phyloP scores from a whole-genome alignment of 2,888 invertebrate genomes.

The Coelopa pilipes region DNA sequence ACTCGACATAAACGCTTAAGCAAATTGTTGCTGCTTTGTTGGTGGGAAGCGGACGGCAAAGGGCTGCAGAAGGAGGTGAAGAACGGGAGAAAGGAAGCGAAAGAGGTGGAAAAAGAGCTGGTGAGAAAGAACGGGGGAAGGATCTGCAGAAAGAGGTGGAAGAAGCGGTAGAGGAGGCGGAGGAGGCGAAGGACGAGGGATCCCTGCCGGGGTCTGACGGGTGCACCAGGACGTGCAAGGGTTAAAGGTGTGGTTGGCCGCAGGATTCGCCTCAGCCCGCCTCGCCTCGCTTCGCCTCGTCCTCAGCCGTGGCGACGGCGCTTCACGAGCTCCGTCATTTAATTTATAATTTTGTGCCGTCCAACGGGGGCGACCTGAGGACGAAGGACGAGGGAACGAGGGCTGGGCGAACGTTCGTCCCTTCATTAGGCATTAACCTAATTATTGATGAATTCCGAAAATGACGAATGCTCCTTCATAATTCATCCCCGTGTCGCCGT shows the following conservation, averaged over 20 bases:
- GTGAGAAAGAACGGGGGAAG: no score
- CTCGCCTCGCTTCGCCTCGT: no score
- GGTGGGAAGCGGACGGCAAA: no score
- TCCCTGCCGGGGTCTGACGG: neutral
- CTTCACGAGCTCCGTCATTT: constrained; percentile 1
- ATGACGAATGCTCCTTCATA: no score
- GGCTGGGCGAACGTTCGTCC: no score
- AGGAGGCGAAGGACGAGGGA: neutral
- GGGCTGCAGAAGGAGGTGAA: no score
- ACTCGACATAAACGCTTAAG: constrained; percentile 25
- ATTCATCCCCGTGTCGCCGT: no score
- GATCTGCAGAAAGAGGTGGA: no score
- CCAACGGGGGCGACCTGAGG: neutral
- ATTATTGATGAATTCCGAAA: no score
- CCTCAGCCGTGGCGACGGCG: neutral
- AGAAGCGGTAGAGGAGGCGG: neutral
- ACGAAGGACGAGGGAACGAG: neutral
- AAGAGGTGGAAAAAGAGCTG: no score
- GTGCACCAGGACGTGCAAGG: constrained; percentile 20
- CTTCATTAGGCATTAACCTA: no score
- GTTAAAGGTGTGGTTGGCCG: constrained; percentile 42
- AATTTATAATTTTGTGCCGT: constrained; percentile 27
- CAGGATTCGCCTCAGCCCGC: constrained; percentile 2
- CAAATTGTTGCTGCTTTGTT: constrained; percentile 21
- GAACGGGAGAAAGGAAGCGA: no score